A percentile compares a stretch with the other conserved stretches of the same genome.
Conservation (phyloP, 2,113 vertebrate genomes). For the Cettia cetti region DNA sequence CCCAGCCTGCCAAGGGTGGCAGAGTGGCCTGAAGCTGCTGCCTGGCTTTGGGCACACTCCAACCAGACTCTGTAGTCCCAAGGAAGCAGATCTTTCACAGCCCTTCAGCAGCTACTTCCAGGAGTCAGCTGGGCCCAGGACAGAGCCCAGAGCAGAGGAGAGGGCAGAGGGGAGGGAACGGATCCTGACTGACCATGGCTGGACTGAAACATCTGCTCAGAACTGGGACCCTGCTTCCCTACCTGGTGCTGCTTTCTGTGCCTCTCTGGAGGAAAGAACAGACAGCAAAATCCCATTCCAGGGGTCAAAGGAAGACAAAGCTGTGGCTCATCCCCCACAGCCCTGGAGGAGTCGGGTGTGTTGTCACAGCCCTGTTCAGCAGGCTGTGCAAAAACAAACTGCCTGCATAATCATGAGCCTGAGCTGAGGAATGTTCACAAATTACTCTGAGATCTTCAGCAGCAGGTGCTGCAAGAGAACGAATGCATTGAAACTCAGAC, state of each 20-base stretch:
- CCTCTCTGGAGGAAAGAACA: neutral
- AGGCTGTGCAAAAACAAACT: neutral
- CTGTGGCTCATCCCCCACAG: neutral
- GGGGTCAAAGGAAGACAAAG: neutral
- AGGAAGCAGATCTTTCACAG: neutral
- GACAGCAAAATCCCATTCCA: neutral
- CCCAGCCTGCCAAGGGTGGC: neutral
- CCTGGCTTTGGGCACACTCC: neutral
- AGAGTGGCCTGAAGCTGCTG: neutral
- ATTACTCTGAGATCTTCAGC: neutral
- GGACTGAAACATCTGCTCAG: neutral
- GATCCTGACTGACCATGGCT: neutral
- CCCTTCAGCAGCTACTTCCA: neutral
- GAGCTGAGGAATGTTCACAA: neutral
- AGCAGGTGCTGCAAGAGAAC: neutral
- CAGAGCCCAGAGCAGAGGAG: accelerated
- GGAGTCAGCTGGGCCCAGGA: neutral
- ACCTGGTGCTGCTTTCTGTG: neutral
- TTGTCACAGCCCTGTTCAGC: neutral
- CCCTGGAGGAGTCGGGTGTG: neutral
- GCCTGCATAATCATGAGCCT: neutral
- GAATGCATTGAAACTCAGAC: neutral
- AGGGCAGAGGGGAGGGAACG: neutral
- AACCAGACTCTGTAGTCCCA: accelerated
- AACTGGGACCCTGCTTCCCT: neutral